These are phyloP conservation scores for Bubo scandiacus DNA, from an alignment of 2,113 vertebrate species.

Conservation along the genomic window DNA sequence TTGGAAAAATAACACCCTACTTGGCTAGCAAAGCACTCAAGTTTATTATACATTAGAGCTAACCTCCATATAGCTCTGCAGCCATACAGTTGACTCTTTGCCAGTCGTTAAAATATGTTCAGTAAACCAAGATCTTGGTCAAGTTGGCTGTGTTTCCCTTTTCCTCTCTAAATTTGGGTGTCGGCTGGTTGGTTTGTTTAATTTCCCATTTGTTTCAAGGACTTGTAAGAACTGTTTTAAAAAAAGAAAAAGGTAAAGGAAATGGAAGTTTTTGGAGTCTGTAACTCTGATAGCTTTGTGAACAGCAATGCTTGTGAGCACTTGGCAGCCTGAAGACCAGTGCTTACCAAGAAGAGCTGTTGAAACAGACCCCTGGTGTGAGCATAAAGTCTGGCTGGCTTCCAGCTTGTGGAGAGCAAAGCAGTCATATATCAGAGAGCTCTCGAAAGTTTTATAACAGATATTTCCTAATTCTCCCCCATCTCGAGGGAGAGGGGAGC, in stretches of 20 bases:
- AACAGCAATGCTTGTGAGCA: slow-evolving; percentile 20
- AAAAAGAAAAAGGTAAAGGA: not conserved
- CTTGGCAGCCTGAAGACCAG: slow-evolving; percentile 1
- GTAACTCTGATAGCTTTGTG: not conserved
- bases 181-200: not conserved
- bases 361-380: slow-evolving; percentile 49
- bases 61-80: slow-evolving; percentile 26
- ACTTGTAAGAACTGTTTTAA: not conserved
- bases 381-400: slow-evolving; percentile 50
- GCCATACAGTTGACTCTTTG: not conserved
- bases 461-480: slow-evolving; percentile 50
- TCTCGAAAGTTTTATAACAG: slow-evolving; percentile 56
- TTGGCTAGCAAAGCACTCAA: slow-evolving; percentile 21
- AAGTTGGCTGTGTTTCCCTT: slow-evolving; percentile 6
- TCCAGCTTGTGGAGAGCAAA: slow-evolving; percentile 40
- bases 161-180: not conserved
- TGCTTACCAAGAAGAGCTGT: slow-evolving; percentile 62
- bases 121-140: slow-evolving; percentile 36
- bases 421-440: slow-evolving; percentile 49
- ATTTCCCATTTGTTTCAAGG: slow-evolving; percentile 1
- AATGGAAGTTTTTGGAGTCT: slow-evolving; percentile 1
- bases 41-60: slow-evolving; percentile 35
- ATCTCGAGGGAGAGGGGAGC: slow-evolving; percentile 14
- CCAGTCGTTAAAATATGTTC: slow-evolving; percentile 40
- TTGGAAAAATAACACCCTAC: slow-evolving; percentile 50